Base-by-base conservation (phyloP, 1,140 invertebrate species). In the Listronotus oregonensis region DNA sequence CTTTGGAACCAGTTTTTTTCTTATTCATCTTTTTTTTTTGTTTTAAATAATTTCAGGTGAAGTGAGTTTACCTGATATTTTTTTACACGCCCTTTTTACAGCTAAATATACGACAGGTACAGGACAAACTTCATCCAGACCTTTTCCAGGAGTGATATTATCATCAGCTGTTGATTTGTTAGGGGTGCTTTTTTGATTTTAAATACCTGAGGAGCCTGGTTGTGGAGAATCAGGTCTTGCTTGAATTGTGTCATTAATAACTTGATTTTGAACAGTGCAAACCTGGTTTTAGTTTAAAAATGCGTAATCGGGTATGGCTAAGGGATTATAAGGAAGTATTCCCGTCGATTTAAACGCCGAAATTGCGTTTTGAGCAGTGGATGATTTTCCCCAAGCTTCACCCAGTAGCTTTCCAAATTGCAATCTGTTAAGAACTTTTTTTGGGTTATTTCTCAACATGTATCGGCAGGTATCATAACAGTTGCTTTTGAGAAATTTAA, bases 401-500 rank as follows among this genome's bases (percentile, higher is more conserved):
- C 52, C 68, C 18, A 73, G 46, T 18, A 74, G 44, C 39, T 71
- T 51, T 39, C 67, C 69, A 52, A 67, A 52, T 40, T 65, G 57
- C 39, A 64, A 61, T 15, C 69, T 49, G 27, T 57, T 67, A 58
- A 72, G 40, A 59, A 55, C 68, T 50, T 61, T 66, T 11, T 55
- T 66, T 46, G 65, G 37, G 39, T 63, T 70, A 49, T 21, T 51
- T 32, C 43, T 54, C 51, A 63, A 37, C 56, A 62, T 62, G 11
- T 7, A 32, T 32, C 44, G 64, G 17, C 52, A 55, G 39, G 52
- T 10, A 44, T 59, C 56, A 21, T 59, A 59, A 59, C 18, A 74
- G 49, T 69, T 62, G 17, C 37, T 40, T 68, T 78, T 76, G 9
- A 75, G 64, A 12, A 66, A 68, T 58, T 72, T 73, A 55, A 78